Conservation (phyloP, 2,113 vertebrate genomes). For the Motacilla tschutschensis region DNA sequence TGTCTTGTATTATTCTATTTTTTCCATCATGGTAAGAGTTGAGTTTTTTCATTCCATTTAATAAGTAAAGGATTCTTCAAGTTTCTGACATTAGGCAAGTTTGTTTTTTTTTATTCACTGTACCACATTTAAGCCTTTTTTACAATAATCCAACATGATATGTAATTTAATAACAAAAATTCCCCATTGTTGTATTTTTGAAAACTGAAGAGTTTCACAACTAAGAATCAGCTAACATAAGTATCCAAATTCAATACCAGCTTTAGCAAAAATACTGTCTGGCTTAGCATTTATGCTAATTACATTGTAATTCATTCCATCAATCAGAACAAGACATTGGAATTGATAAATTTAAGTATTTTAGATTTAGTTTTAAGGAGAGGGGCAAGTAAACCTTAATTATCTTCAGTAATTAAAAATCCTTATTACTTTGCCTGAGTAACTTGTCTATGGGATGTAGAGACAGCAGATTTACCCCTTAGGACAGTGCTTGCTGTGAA, state of each 20-base stretch:
- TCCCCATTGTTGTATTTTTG: neutral
- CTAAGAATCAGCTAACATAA: neutral
- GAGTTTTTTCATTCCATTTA: neutral
- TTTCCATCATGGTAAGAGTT: neutral
- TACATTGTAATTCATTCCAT: neutral
- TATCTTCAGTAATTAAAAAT: constrained; percentile 14
- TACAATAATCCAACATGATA: neutral
- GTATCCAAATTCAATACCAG: neutral
- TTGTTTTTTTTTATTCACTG: neutral
- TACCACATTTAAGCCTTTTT: neutral
- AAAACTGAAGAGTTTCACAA: neutral
- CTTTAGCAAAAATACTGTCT: neutral
- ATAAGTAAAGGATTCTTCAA: neutral
- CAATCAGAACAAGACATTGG: neutral
- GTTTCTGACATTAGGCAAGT: neutral
- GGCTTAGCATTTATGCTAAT: neutral
- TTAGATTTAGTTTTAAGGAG: neutral
- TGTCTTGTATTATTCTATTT: neutral
- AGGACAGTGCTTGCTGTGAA: neutral
- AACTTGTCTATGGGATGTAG: neutral
- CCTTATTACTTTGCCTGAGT: neutral
- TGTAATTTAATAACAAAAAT: neutral
- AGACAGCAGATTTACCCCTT: neutral
- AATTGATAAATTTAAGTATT: neutral
- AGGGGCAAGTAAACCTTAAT: neutral